Base-by-base conservation (phyloP, 2,888 invertebrate genomes). In the Apotomis betuletana region DNA sequence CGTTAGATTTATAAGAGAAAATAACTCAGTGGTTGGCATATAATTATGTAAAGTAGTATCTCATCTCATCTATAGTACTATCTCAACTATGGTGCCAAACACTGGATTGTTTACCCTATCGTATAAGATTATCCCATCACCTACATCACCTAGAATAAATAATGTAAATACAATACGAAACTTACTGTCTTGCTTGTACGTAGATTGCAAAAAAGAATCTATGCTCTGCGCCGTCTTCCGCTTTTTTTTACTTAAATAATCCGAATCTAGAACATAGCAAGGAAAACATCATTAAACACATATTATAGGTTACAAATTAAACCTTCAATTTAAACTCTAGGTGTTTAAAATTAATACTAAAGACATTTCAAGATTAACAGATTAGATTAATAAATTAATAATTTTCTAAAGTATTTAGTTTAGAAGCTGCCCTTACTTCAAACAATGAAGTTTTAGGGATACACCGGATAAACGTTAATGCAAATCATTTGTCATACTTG, bases 141-240 rank as follows among this genome's bases (percentile, higher is more conserved):
- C 71, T 44, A 41, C 41, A 0, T 41, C 41, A 3, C 5, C 41
- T 41, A 41, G 41, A 57, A 65, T 60, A 61, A 27, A 57, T 27
- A 41, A 61, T 54, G 64, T 44, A 69, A 67, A 55, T 76, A 76
- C 59, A 75, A 74, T 64, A 73, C 15, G 72, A 80, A 79, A 91
- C 91, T 92, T 90, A 92, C 91, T 88, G 76, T 90, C 91, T 74
- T 81, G 80, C 55, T 88, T 87, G 80, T 86, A 87, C 74, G 83
- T 77, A 74, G 77, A 6, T 67, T 58, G 78, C 69, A 81, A 76
- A 74, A 83, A 74, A 71, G 77, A 72, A 64, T 84, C 77, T 75
- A 85, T 81, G 57, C 46, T 65, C 65, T 86, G 69, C 61, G 71
- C 67, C 72, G 80, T 82, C 81, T 85, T 87, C 79, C 84, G 82